Percentiles rank a stretch among this genome's conserved stretches.
Conservation (phyloP, 2,888 invertebrate species). For the Byasa hedistus region DNA sequence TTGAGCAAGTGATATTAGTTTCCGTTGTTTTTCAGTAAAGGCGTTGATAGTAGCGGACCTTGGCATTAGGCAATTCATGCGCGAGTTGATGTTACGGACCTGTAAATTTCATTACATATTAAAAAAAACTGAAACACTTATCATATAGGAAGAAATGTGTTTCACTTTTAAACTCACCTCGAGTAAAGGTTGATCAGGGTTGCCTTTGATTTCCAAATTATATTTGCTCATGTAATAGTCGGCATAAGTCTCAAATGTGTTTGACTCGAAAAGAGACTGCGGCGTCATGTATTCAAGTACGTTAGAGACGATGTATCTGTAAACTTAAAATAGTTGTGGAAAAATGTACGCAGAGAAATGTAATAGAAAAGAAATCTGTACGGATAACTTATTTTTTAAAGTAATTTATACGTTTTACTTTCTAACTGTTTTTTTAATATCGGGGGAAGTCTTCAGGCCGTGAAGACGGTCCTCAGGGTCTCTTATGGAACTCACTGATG, state of each 20-base stretch:
- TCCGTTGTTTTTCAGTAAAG: constrained; percentile 61
- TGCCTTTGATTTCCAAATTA: constrained; percentile 80
- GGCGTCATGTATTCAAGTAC: constrained; percentile 84
- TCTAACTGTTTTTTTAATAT: too few relatives aligned
- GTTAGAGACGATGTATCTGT: constrained; percentile 84
- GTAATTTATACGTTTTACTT: too few relatives aligned
- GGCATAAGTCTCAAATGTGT: constrained; percentile 81
- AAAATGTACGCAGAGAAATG: too few relatives aligned
- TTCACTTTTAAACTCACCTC: constrained; percentile 81
- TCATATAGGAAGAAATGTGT: neutral
- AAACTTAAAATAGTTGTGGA: neutral
- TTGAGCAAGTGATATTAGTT: constrained; percentile 50
- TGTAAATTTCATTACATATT: constrained; percentile 35
- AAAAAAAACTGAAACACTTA: neutral
- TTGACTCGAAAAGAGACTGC: constrained; percentile 82
- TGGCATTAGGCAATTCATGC: constrained; percentile 72
- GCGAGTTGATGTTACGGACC: constrained; percentile 66
- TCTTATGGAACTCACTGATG: too few relatives aligned
- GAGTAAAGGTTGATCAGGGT: constrained; percentile 85
- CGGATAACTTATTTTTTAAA: too few relatives aligned
- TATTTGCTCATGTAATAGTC: constrained; percentile 90
- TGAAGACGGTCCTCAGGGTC: too few relatives aligned
- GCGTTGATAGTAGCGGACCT: constrained; percentile 61
- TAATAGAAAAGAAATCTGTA: too few relatives aligned
- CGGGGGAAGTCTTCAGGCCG: too few relatives aligned